Evolutionary conservation across 2,888 invertebrate species (phyloP).

Genomic region (Harpalus rufipes): DNA sequence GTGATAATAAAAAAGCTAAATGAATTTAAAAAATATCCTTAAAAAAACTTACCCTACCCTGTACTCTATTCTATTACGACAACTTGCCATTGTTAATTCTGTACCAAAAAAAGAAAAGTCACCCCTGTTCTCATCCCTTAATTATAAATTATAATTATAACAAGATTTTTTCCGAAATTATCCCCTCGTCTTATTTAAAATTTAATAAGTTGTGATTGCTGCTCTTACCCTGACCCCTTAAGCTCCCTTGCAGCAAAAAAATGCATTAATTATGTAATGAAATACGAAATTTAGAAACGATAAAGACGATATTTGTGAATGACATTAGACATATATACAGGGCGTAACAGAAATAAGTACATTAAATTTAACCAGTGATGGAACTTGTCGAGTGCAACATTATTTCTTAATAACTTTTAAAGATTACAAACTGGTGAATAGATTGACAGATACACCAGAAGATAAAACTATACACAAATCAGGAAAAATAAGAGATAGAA

Average conservation of each 20-base stretch:
- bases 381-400: too few species aligned
- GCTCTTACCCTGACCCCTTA: neutral
- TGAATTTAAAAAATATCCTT: conserved; percentile 13
- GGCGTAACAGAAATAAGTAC: too few species aligned
- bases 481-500: too few species aligned
- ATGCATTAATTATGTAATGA: neutral
- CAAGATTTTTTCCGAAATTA: conserved; percentile 23
- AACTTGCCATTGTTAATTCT: conserved; percentile 10
- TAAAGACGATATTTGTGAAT: neutral
- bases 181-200: conserved; percentile 23
- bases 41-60: too few species aligned
- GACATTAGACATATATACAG: too few species aligned
- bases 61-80: neutral
- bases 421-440: too few species aligned
- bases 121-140: conserved; percentile 9
- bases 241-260: neutral
- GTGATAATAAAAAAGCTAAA: neutral
- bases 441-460: too few species aligned
- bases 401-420: too few species aligned
- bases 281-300: neutral
- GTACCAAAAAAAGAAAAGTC: conserved; percentile 2
- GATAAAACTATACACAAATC: too few species aligned
- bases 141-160: conserved; percentile 32
- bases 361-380: too few species aligned
- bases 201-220: conserved; percentile 10